Evolutionary conservation across 1,140 invertebrate species (phyloP), one percentile per base, ranked within the genome.

Genomic region (Tachypleus tridentatus): DNA sequence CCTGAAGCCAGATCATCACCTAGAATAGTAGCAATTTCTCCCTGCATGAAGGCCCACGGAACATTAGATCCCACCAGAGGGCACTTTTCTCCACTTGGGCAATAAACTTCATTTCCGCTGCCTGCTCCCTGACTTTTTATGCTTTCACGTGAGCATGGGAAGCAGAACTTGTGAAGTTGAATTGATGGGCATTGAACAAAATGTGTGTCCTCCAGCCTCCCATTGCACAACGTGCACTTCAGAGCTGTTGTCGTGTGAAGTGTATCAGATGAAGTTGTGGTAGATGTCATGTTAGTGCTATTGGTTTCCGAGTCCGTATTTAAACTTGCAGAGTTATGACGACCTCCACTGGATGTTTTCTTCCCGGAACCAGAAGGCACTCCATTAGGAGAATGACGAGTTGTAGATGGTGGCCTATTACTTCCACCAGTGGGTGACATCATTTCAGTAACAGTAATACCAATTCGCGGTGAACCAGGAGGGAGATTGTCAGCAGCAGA

Each of bases 11-110:
- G 61, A 59, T 77, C 80, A 61, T 97, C 95, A 51, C 93, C 94
- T 57, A 99, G 82, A 72, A 99, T 99, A 49, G 95, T 98, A n/a
- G 91, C 91, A 69, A 99, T 99, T 80, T 99, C 97, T 60, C 88
- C 89, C 79, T 97, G 93, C 96, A 99, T 99, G 78, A 99, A 99
- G 50, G 97, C 96, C 97, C 97, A 99, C 11, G 97, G 96, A 69
- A 98, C 93, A 67, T 86, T 91, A 62, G 93, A 96, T 73, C 97
- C 97, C 5, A 93, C 91, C 75, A 99, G 79, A 10, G 95, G 96
- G 80, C 92, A 96, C 74, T 93, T 93, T 71, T 95, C 91, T 9
- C 91, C 92, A 76, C 90, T 93, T 52, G 92, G 92, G 80, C 93
- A 96, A 78, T 95, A 96, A 9, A 95, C 92, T 61, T 72, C 72